These are phyloP conservation scores for Andricus curvator DNA, from an alignment of 2,888 invertebrate species.

Conservation along the genomic window DNA sequence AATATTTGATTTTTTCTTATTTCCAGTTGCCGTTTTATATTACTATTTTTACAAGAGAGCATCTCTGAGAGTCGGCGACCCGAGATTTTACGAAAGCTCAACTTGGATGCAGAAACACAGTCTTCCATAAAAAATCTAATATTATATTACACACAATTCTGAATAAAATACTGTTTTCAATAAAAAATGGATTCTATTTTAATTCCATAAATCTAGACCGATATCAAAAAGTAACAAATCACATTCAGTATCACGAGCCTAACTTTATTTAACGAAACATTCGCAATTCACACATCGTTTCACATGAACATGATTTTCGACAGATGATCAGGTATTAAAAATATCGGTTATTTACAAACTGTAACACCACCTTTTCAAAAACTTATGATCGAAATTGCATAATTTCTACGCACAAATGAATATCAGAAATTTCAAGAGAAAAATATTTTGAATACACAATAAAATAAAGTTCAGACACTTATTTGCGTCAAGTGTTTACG, in stretches of 20 bases:
- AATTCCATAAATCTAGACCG: neutral
- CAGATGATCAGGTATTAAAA: too few species aligned
- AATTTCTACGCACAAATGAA: too few species aligned
- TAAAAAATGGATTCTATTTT: neutral
- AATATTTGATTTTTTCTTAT: slow-evolving; percentile 57
- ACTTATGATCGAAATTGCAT: too few species aligned
- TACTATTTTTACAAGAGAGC: slow-evolving; percentile 95
- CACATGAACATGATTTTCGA: too few species aligned
- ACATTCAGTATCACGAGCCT: neutral
- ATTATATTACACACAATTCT: slow-evolving; percentile 55
- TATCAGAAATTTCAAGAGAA: too few species aligned
- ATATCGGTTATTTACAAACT: too few species aligned
- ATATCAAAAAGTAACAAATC: neutral
- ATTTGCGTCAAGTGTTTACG: too few species aligned
- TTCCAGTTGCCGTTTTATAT: slow-evolving; percentile 90
- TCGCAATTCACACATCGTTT: neutral
- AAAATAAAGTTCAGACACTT: neutral
- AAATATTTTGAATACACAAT: neutral
- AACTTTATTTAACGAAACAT: neutral
- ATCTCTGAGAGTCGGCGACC: slow-evolving; percentile 91
- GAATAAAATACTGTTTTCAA: too few species aligned
- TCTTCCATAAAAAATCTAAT: slow-evolving; percentile 59
- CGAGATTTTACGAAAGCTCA: slow-evolving; percentile 92
- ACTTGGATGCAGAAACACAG: slow-evolving; percentile 86
- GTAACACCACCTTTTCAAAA: too few species aligned